Base-by-base conservation (phyloP, 2,113 vertebrate genomes). In the Solea solea region DNA sequence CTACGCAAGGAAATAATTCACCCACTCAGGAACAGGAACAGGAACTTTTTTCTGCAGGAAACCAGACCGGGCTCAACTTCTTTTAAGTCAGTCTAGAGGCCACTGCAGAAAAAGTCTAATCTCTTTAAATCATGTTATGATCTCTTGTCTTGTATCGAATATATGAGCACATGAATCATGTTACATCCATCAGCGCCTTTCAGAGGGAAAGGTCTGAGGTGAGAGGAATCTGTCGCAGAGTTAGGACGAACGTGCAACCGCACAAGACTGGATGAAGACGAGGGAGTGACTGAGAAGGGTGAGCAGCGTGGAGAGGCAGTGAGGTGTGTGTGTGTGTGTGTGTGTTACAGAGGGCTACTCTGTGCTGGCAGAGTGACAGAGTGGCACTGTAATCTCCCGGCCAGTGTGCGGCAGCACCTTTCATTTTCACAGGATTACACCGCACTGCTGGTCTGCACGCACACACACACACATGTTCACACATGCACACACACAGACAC, bases 401-500 rank as follows among this genome's bases (percentile, higher is more conserved):
- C 92, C 91, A 91, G 90, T 88, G 88, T 49, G 92, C 78, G 91
- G 91, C 93, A 94, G 92, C 92, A 93, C 91, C 92, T 93, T 93
- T 91, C 90, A 88, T 92, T 93, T 93, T 76, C 89, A 82, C 84
- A 74, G 91, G 92, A 94, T 93, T 93, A 93, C 92, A 89, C 84
- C 56, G 72, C 64, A 66, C 69, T 84, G 80, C 76, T 82, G 78
- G 65, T 88, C 81, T 34, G 56, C 75, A 64, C 78, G 55, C 82
- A 69, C 0, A 72, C 79, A 67, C 72, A 54, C 67, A 74, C 1
- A 72, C 67, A 63, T 34, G 34, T 34, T 34, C 74, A 64, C 63
- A 51, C 65, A 44, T 11, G 10, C 72, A 64, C 71, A 50, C 63
- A 8, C 64, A 58, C 61, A 62, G 51, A 71, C 25, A 57, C 75